A percentile compares a stretch with the other conserved stretches of the same genome.
phyloP scores from a whole-genome alignment of 2,113 vertebrate species.

The Tupaia chinensis region DNA sequence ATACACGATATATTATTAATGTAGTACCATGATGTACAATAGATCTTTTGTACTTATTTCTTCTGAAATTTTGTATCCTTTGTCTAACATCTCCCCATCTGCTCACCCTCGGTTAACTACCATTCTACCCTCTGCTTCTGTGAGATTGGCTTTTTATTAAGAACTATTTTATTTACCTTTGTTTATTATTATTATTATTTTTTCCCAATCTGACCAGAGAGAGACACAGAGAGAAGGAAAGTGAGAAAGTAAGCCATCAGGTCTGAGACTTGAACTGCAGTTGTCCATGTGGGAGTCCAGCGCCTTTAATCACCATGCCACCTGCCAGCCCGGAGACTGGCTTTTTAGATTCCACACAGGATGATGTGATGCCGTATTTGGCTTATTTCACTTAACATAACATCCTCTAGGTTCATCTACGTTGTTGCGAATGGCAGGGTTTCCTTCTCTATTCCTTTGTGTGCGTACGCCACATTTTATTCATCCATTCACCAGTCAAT shows the following conservation, averaged over 20 bases:
- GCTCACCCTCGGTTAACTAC: no score
- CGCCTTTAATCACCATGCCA: no score
- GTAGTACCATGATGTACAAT: accelerated
- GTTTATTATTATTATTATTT: no score
- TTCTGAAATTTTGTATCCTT: background rate
- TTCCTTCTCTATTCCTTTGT: background rate
- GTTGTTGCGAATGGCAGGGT: background rate
- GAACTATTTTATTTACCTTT: no score
- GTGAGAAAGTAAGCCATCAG: no score
- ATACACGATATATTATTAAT: accelerated
- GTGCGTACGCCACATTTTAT: background rate
- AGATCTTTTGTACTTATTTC: accelerated
- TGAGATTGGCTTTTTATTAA: no score
- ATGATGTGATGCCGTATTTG: background rate
- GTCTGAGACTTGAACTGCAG: no score
- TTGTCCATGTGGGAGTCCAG: no score
- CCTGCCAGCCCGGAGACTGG: no score
- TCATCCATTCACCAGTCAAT: background rate
- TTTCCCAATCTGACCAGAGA: no score
- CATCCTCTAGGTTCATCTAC: background rate
- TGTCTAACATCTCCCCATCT: background rate
- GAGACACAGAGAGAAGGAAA: no score
- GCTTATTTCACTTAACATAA: background rate
- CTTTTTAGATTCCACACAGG: accelerated
- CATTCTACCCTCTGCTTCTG: no score